A percentile compares a stretch with the other conserved stretches of the same genome.
phyloP scores from a whole-genome alignment of 2,113 vertebrate species.

The Amphilophus citrinellus region DNA sequence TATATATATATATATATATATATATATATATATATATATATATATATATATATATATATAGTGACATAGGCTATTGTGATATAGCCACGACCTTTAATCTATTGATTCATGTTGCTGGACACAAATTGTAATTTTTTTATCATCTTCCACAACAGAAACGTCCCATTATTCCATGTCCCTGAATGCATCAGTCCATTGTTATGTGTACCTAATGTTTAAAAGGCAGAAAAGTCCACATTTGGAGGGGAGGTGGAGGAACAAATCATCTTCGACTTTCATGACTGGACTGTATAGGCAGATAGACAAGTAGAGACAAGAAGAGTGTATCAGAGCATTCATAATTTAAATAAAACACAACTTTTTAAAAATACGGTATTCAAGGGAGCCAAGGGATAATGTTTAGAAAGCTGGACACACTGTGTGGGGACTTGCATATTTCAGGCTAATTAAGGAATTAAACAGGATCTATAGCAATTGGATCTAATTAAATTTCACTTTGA shows the following conservation, averaged over 20 bases:
- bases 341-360: background rate
- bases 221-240: background rate
- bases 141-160: background rate
- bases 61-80: background rate
- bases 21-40: too few species aligned
- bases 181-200: background rate
- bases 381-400: background rate
- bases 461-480: background rate
- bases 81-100: background rate
- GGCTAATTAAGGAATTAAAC: constrained; percentile 23
- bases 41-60: too few species aligned
- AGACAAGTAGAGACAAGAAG: background rate
- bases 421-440: background rate
- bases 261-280: background rate
- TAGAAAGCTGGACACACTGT: background rate
- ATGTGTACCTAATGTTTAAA: background rate
- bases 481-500: constrained; percentile 29
- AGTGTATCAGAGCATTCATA: background rate
- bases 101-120: background rate
- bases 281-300: background rate
- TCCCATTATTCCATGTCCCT: background rate
- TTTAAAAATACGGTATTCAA: background rate
- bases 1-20: too few species aligned
- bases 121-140: background rate
- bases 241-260: background rate